Conservation (phyloP, 2,113 vertebrate genomes). For the Otocyon megalotis region DNA sequence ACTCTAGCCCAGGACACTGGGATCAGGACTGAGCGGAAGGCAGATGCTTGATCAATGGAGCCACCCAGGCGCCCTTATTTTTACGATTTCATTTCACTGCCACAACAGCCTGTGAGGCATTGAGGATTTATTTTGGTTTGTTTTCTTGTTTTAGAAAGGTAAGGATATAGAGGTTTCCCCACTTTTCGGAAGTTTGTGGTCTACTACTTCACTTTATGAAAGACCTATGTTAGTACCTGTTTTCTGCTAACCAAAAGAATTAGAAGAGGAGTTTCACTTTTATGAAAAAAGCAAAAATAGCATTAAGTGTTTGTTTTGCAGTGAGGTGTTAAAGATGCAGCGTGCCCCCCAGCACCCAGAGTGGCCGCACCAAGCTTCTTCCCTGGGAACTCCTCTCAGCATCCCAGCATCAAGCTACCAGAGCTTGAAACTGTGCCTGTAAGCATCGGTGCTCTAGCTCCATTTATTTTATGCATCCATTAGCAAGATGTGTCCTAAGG, state of each 20-base stretch:
- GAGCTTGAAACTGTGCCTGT: not conserved
- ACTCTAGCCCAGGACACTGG: too few species aligned
- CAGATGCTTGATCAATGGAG: too few species aligned
- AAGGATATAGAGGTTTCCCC: not conserved
- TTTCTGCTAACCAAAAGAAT: not conserved
- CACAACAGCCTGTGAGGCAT: not conserved
- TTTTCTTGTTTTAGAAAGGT: conserved; percentile 43
- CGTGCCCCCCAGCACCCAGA: not conserved
- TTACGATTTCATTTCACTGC: conserved; percentile 38
- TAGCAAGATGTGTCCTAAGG: not conserved
- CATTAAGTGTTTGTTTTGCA: not conserved
- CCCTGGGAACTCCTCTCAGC: not conserved
- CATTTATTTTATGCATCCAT: not conserved
- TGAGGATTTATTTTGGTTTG: conserved; percentile 23
- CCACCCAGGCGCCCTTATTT: not conserved
- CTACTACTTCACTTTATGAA: not conserved
- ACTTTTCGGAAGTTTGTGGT: not conserved
- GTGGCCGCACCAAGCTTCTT: not conserved
- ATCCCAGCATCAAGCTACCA: not conserved
- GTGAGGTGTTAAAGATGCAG: not conserved
- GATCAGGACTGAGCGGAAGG: too few species aligned
- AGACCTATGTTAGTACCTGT: not conserved
- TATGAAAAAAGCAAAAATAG: not conserved
- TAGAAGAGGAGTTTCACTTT: not conserved
- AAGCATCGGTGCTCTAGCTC: not conserved